Conservation (phyloP, 1,140 invertebrate species). For the Drosophila simulans region DNA sequence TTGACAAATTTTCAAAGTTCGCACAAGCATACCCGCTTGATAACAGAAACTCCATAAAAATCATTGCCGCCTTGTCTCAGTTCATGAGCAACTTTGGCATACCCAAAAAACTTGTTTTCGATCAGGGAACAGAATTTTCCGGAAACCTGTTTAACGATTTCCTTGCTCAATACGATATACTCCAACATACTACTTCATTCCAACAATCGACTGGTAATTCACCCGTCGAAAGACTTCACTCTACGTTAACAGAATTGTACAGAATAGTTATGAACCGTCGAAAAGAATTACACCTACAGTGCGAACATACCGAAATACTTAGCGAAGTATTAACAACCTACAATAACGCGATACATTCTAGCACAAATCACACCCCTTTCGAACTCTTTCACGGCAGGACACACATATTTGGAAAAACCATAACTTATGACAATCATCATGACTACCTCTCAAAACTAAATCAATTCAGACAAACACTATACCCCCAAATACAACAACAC, state of each 20-base stretch:
- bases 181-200: neutral
- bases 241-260: neutral
- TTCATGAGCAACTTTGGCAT: neutral
- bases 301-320: neutral
- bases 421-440: neutral
- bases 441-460: neutral
- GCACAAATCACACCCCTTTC: neutral
- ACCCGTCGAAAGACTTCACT: neutral
- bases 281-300: neutral
- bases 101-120: neutral
- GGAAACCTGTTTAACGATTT: neutral
- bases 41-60: neutral
- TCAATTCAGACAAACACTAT: neutral
- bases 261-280: neutral
- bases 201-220: neutral
- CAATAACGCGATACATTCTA: neutral
- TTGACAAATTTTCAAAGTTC: neutral
- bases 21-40: neutral
- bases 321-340: neutral
- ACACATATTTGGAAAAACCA: neutral
- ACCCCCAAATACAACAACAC: neutral
- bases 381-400: constrained; percentile 3
- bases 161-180: neutral
- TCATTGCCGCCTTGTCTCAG: neutral
- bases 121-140: neutral